Evolutionary conservation across 2,113 vertebrate genomes (phyloP), one percentile per base, ranked within the genome.

Genomic region (Miniopterus natalensis): DNA sequence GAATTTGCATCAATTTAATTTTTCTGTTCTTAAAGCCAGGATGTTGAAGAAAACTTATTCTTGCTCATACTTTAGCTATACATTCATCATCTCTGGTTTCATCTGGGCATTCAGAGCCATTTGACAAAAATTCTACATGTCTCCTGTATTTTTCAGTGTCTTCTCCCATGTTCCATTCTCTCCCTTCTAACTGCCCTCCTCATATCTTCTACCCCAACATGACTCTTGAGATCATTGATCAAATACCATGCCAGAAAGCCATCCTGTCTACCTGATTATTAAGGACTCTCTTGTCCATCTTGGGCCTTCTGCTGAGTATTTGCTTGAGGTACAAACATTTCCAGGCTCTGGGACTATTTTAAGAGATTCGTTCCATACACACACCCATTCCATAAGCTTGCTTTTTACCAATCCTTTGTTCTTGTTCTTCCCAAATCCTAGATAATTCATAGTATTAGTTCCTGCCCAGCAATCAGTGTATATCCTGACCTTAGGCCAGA

Each of bases 21-120:
- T 73, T 75, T 49, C 74, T 88, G 29, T 78, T 81, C 45, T 68
- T 70, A 40, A 13, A 70, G 75, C 8, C 17, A 92, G 8, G 1
- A 85, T 66, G 4, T 71, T 92, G 61, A 92, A 87, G 55, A 88
- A 84, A 73, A 59, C 47, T 83, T 57, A 59, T 25, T 53, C 49
- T 4, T 49, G 11, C 9, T 90, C 23, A 40, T 40, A 31, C 10
- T 71, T 27, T 25, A 40, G 21, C 15, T 90, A 51, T 13, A 51
- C 65, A 84, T 29, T 47, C 47, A 51, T 80, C 68, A 71, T 74
- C 13, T 40, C 25, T 10, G 59, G 15, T 14, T 92, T 89, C 40
- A 73, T 53, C 29, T 83, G 27, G n/a, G 55, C 61, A 88, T 59
- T 75, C 18, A 88, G 66, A 79, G 15, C 4, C 31, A 68, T 55